Conservation (phyloP, 1,140 invertebrate species). For the Choristoneura fumiferana region DNA sequence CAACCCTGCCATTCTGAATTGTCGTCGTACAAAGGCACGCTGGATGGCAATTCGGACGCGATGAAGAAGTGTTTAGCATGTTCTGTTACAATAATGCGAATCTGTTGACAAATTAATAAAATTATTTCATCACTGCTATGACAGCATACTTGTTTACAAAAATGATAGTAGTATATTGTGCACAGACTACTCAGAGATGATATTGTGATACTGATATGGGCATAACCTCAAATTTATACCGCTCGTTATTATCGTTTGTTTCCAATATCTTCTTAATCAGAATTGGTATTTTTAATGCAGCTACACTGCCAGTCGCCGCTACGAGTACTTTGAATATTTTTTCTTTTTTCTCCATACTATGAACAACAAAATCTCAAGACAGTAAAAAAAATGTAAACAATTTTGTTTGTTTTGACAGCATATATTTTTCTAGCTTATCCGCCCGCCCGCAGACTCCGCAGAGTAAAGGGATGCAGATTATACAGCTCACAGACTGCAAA, state of each 20-base stretch:
- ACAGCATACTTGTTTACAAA: too few relatives aligned
- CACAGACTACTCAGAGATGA: too few relatives aligned
- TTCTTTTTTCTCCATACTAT: constrained; percentile 34
- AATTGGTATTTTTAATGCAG: constrained; percentile 59
- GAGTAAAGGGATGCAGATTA: too few relatives aligned
- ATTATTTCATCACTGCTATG: background rate
- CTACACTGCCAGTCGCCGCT: constrained; percentile 64
- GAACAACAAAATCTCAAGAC: background rate
- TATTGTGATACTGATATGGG: constrained; percentile 23
- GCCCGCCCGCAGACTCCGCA: too few relatives aligned
- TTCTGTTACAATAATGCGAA: constrained; percentile 91
- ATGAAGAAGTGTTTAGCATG: constrained; percentile 93
- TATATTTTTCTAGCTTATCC: too few relatives aligned
- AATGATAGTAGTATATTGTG: too few relatives aligned
- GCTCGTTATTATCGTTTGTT: constrained; percentile 29
- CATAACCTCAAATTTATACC: constrained; percentile 51
- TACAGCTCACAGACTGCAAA: too few relatives aligned
- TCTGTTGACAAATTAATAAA: constrained; percentile 71
- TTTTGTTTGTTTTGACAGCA: too few relatives aligned
- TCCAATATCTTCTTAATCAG: constrained; percentile 45
- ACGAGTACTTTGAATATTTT: constrained; percentile 49
- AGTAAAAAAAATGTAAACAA: constrained; percentile 25
- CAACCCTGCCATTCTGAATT: constrained; percentile 95
- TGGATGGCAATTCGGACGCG: constrained; percentile 79
- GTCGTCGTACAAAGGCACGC: constrained; percentile 86